phyloP scores from a whole-genome alignment of 2,797 vertebrate species.

The Pangasius larnaudii region DNA sequence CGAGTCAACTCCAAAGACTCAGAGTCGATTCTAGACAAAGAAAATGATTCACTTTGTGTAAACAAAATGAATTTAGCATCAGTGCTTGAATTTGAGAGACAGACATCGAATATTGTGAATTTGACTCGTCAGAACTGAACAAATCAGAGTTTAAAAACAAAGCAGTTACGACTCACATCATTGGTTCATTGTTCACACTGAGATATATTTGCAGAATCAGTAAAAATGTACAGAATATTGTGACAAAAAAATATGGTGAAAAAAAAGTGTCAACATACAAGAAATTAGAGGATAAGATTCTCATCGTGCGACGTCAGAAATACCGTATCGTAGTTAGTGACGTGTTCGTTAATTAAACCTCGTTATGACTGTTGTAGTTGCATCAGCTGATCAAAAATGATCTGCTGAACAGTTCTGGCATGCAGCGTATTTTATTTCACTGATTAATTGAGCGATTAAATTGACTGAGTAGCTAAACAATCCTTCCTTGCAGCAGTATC shows the following conservation, averaged over 20 bases:
- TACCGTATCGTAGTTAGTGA: background rate
- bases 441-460: background rate
- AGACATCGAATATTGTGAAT: background rate
- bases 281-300: too few species aligned
- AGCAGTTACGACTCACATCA: background rate
- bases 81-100: background rate
- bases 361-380: background rate
- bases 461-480: background rate
- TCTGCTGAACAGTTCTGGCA: background rate
- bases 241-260: too few species aligned
- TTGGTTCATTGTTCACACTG: background rate
- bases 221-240: too few species aligned
- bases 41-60: background rate
- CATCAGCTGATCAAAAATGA: background rate
- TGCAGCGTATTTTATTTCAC: background rate
- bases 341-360: background rate
- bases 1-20: background rate
- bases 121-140: background rate
- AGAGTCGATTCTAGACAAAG: background rate
- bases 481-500: background rate
- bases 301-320: background rate
- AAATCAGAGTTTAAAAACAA: background rate
- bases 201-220: background rate
- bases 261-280: too few species aligned
- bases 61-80: background rate